These are phyloP conservation scores for Larimichthys crocea DNA, from an alignment of 2,113 vertebrate genomes.

Conservation along the genomic window DNA sequence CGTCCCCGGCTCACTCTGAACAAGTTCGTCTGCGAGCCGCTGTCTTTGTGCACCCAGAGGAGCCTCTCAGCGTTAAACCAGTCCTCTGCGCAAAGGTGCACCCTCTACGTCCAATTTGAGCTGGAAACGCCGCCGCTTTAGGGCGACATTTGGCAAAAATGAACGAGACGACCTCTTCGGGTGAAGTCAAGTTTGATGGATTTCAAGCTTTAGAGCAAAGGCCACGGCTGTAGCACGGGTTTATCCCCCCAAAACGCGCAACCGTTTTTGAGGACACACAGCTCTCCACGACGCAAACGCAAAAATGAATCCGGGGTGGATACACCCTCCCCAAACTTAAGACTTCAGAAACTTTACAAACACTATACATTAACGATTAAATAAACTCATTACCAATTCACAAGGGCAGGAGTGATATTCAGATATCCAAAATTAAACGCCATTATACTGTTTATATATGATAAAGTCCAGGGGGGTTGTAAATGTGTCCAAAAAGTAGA, in stretches of 20 bases:
- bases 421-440: neutral
- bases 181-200: slow-evolving; percentile 45
- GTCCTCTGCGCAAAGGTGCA: slow-evolving; percentile 88
- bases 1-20: slow-evolving; percentile 82
- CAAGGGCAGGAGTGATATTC: neutral
- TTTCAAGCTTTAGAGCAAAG: slow-evolving; percentile 9
- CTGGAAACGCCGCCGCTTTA: slow-evolving; percentile 43
- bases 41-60: slow-evolving; percentile 87
- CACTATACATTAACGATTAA: neutral
- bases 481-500: neutral
- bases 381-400: neutral
- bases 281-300: slow-evolving; percentile 67
- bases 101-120: slow-evolving; percentile 66
- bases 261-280: slow-evolving; percentile 47
- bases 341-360: neutral
- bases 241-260: slow-evolving; percentile 71
- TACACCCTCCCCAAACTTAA: slow-evolving; percentile 31
- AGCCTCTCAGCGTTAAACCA: slow-evolving; percentile 79
- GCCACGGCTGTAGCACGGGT: slow-evolving; percentile 30
- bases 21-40: slow-evolving; percentile 83
- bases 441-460: neutral
- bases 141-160: neutral
- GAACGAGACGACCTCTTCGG: neutral
- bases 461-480: no score
- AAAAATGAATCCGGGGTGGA: slow-evolving; percentile 30